Conservation (phyloP, 2,113 vertebrate genomes). For the Sinocyclocheilus anshuiensis region DNA sequence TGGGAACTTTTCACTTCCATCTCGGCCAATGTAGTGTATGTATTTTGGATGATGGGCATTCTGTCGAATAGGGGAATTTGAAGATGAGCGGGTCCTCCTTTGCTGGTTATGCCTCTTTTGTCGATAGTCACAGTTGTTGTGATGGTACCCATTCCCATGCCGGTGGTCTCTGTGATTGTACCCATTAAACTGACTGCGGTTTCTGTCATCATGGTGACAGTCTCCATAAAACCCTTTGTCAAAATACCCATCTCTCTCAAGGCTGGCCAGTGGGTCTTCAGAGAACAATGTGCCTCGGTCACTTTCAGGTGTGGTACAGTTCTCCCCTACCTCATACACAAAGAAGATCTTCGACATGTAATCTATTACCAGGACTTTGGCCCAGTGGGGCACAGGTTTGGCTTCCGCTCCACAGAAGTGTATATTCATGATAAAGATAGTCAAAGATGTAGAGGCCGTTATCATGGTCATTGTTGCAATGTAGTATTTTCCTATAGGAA, state of each 20-base stretch:
- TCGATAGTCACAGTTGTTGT: conserved; percentile 10
- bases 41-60: conserved; percentile 36
- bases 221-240: conserved; percentile 53
- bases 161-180: conserved; percentile 42
- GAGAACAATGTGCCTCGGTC: conserved; percentile 65
- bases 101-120: conserved; percentile 12
- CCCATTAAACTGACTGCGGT: conserved; percentile 35
- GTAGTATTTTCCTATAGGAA: conserved; percentile 90
- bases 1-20: conserved; percentile 43
- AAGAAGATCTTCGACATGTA: conserved; percentile 97
- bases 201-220: conserved; percentile 37
- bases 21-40: conserved; percentile 49
- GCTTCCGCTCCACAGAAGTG: conserved; percentile 96
- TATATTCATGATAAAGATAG: conserved; percentile 98
- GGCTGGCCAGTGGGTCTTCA: conserved; percentile 66
- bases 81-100: neutral
- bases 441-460: conserved; percentile 95
- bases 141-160: conserved; percentile 60
- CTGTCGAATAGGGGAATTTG: conserved; percentile 31
- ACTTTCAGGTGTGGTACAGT: conserved; percentile 79
- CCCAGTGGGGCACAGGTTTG: conserved; percentile 93
- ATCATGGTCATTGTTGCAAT: conserved; percentile 98
- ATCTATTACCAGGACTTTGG: conserved; percentile 91
- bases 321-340: conserved; percentile 95
- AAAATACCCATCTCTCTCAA: conserved; percentile 59